These are phyloP conservation scores for Percopsis transmontana DNA, from an alignment of 2,113 vertebrate genomes.

Conservation along the genomic window DNA sequence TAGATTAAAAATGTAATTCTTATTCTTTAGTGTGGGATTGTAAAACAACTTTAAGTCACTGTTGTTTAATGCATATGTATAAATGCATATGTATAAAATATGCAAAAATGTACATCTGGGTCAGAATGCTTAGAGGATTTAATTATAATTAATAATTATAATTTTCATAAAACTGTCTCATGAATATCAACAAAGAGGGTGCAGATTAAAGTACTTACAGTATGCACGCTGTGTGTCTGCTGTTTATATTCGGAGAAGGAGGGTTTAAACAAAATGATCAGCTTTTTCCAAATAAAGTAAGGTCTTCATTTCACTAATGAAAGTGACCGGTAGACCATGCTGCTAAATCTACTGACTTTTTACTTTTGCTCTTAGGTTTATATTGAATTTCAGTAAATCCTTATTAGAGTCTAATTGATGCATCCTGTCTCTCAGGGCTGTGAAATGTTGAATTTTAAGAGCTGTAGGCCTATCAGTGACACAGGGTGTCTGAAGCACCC, in stretches of 20 bases:
- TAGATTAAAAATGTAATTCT: conserved; percentile 20
- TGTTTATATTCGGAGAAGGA: conserved; percentile 39
- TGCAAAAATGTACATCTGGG: too few species aligned
- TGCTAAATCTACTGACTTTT: conserved; percentile 31
- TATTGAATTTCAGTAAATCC: conserved; percentile 16
- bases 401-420: conserved; percentile 17
- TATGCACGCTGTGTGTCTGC: conserved; percentile 34
- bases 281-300: conserved; percentile 64
- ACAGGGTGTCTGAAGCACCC: too few species aligned
- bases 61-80: too few species aligned
- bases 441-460: too few species aligned
- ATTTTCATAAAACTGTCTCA: conserved; percentile 21
- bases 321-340: conserved; percentile 19
- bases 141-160: conserved; percentile 32
- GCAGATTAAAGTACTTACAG: conserved; percentile 41
- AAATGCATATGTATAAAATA: too few species aligned
- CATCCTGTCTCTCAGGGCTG: conserved; percentile 10
- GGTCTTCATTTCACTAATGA: conserved; percentile 57
- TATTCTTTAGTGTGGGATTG: conserved; percentile 19
- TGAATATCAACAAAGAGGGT: conserved; percentile 38
- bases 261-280: conserved; percentile 58
- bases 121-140: conserved; percentile 18
- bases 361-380: neutral
- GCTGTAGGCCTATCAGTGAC: too few species aligned
- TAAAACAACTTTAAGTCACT: conserved; percentile 11